Evolutionary conservation across 2,113 vertebrate genomes (phyloP).

Genomic region (Sebastes fasciatus): DNA sequence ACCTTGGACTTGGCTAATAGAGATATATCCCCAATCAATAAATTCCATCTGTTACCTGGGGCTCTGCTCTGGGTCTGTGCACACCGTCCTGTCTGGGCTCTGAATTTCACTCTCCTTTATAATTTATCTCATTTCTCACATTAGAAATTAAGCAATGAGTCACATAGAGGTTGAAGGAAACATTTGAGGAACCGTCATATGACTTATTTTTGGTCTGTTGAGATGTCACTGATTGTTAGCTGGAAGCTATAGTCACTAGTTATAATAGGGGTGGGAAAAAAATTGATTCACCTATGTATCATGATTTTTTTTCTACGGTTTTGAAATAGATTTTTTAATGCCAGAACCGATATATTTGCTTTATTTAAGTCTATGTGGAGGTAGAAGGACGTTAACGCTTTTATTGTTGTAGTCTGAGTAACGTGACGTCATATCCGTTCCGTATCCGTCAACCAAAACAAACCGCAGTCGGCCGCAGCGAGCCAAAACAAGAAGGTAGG

Average conservation of each 20-base stretch:
- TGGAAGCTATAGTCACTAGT: background rate
- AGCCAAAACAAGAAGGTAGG: too few species aligned
- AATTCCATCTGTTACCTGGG: conserved; percentile 51
- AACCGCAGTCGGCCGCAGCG: too few species aligned
- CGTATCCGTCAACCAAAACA: too few species aligned
- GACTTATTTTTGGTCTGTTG: background rate
- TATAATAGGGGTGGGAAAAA: too few species aligned
- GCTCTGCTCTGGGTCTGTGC: conserved; percentile 15
- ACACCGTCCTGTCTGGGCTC: conserved; percentile 6
- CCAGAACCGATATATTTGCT: too few species aligned
- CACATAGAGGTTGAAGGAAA: background rate
- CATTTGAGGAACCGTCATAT: background rate
- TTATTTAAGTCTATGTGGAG: too few species aligned
- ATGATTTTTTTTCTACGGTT: too few species aligned
- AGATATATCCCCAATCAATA: conserved; percentile 56
- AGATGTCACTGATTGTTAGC: conserved; percentile 1
- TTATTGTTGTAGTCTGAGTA: too few species aligned
- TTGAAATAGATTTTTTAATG: too few species aligned
- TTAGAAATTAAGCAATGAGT: background rate
- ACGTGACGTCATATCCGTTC: too few species aligned
- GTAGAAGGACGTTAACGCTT: too few species aligned
- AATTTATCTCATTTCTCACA: conserved; percentile 24
- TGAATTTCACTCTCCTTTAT: background rate
- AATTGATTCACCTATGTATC: too few species aligned
- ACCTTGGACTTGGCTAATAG: conserved; percentile 56